Evolutionary conservation across 2,888 invertebrate species (phyloP).

Genomic region (Synanthedon andrenaeformis): DNA sequence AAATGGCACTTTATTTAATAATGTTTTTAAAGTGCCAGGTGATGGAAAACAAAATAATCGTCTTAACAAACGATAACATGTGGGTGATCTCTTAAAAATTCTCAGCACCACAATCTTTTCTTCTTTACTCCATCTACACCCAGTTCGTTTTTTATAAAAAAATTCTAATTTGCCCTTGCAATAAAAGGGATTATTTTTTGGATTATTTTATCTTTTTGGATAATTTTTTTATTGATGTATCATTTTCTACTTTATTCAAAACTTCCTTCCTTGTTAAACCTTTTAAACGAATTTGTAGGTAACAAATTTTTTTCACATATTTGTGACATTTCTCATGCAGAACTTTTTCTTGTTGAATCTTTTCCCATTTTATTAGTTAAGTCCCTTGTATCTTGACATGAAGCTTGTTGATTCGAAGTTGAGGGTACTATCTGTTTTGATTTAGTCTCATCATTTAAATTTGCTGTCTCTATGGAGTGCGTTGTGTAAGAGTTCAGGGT

Average conservation of each 20-base stretch:
- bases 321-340: not conserved
- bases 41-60: not conserved
- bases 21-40: not conserved
- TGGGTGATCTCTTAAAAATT: conserved; percentile 1
- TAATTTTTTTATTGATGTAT: not conserved
- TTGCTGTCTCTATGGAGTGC: too few species aligned
- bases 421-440: too few species aligned
- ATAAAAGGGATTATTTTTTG: too few species aligned
- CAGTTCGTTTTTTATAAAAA: conserved; percentile 1
- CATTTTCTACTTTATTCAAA: not conserved
- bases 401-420: too few species aligned
- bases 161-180: conserved; percentile 3
- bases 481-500: too few species aligned
- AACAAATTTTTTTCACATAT: not conserved
- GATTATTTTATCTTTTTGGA: too few species aligned
- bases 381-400: too few species aligned
- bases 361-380: too few species aligned
- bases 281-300: not conserved
- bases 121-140: conserved; percentile 1
- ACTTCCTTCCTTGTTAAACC: not conserved
- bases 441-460: too few species aligned
- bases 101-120: conserved; percentile 1
- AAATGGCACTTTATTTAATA: not conserved
- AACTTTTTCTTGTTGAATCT: not conserved
- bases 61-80: not conserved